Evolutionary conservation across 2,888 invertebrate species (phyloP).

Genomic region (Cephus pulcher): DNA sequence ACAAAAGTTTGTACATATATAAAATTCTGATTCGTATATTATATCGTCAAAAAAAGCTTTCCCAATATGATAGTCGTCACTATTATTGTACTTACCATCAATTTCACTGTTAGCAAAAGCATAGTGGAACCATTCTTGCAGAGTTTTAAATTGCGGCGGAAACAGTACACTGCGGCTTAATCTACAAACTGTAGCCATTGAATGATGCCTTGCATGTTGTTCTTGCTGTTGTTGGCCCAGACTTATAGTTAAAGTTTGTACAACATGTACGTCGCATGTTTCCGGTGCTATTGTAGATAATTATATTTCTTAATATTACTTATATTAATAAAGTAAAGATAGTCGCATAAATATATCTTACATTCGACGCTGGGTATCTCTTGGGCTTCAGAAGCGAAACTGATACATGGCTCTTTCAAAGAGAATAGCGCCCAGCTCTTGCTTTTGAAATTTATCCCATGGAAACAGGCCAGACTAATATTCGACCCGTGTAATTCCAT

Average conservation of each 20-base stretch:
- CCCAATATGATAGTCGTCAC: not conserved
- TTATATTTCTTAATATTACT: not conserved
- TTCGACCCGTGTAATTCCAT: conserved; percentile 91
- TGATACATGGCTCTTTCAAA: conserved; percentile 90
- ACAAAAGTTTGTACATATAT: not conserved
- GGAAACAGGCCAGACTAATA: conserved; percentile 95
- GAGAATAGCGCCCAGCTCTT: conserved; percentile 98
- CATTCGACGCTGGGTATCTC: conserved; percentile 80
- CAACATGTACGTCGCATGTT: conserved; percentile 80
- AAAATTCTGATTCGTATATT: too few relatives aligned
- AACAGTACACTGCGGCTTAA: conserved; percentile 92
- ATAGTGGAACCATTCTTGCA: conserved; percentile 97
- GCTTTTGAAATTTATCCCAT: conserved; percentile 95
- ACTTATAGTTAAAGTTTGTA: conserved; percentile 91
- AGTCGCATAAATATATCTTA: conserved; percentile 47
- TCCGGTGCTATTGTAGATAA: conserved; percentile 60
- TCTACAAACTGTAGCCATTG: conserved; percentile 94
- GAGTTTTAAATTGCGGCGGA: conserved; percentile 94
- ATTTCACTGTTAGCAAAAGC: conserved; percentile 95
- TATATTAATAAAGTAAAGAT: conserved; percentile 10
- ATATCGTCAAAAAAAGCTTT: not conserved
- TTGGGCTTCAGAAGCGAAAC: conserved; percentile 93
- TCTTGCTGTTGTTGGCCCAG: conserved; percentile 80
- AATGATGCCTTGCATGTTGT: conserved; percentile 78
- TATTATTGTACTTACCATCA: conserved; percentile 75